phyloP scores from a whole-genome alignment of 2,888 invertebrate species.

The Melinaea marsaeus region DNA sequence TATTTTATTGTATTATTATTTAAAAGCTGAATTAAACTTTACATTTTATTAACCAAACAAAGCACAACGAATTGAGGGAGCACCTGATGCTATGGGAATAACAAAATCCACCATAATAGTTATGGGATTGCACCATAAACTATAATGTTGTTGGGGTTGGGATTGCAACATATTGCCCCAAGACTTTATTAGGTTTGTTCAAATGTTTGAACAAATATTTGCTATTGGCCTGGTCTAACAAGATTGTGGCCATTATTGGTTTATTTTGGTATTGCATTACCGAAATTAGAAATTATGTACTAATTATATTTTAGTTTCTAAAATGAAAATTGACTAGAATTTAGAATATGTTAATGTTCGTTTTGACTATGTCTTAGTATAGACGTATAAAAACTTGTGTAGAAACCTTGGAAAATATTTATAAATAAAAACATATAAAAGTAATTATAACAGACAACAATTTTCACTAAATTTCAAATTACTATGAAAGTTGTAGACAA shows the following conservation, averaged over 20 bases:
- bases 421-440: too few relatives aligned
- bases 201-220: conserved; percentile 23
- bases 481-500: too few relatives aligned
- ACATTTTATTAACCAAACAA: conserved; percentile 13
- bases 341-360: neutral
- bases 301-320: neutral
- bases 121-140: conserved; percentile 19
- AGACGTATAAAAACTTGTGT: too few relatives aligned
- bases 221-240: conserved; percentile 14
- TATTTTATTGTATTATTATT: too few relatives aligned
- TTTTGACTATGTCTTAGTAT: too few relatives aligned
- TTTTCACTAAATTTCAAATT: too few relatives aligned
- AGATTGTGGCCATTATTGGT: conserved; percentile 15
- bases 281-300: neutral
- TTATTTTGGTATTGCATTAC: conserved; percentile 1
- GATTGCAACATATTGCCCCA: conserved; percentile 12
- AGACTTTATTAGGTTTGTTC: conserved; percentile 4
- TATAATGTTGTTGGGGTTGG: conserved; percentile 19
- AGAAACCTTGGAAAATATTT: too few relatives aligned
- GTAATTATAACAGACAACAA: too few relatives aligned
- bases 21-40: neutral
- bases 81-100: conserved; percentile 22
- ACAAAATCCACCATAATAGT: conserved; percentile 20
- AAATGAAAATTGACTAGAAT: neutral
- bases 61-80: conserved; percentile 13